Evolutionary conservation across 2,888 invertebrate species (phyloP).

Genomic region (Drosophila vallismaia): DNA sequence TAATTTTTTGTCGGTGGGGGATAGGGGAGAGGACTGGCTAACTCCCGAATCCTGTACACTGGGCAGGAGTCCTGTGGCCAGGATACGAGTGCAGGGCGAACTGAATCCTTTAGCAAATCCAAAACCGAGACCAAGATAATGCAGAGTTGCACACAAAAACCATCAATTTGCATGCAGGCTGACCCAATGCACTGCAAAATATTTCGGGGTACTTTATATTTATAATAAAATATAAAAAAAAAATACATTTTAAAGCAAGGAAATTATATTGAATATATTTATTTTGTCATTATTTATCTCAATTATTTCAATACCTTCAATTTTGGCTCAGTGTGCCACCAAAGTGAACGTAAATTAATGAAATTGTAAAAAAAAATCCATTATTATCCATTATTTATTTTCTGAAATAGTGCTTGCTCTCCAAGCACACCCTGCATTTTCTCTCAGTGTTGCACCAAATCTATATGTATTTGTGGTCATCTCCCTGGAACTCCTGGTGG

Average conservation of each 20-base stretch:
- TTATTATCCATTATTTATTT: too few species aligned
- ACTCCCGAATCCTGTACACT: background rate
- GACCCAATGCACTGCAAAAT: constrained; percentile 25
- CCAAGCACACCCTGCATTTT: too few species aligned
- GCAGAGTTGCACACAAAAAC: constrained; percentile 56
- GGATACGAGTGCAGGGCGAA: constrained; percentile 1
- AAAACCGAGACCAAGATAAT: constrained; percentile 52
- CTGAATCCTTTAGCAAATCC: constrained; percentile 31
- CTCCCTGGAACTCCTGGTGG: constrained; percentile 20
- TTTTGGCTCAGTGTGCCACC: too few species aligned
- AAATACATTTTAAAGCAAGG: too few species aligned
- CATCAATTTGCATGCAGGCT: constrained; percentile 65
- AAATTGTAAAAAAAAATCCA: too few species aligned
- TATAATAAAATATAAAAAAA: too few species aligned
- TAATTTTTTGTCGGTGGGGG: background rate
- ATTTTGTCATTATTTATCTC: too few species aligned
- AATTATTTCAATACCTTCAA: too few species aligned
- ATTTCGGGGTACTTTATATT: too few species aligned
- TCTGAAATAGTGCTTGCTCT: too few species aligned
- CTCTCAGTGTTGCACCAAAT: constrained; percentile 11
- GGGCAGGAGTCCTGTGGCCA: background rate
- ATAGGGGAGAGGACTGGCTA: background rate
- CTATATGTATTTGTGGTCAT: constrained; percentile 38
- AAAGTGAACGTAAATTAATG: too few species aligned
- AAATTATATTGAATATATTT: too few species aligned